These are phyloP conservation scores for Taurulus bubalis DNA, from an alignment of 2,113 vertebrate genomes.

Conservation along the genomic window DNA sequence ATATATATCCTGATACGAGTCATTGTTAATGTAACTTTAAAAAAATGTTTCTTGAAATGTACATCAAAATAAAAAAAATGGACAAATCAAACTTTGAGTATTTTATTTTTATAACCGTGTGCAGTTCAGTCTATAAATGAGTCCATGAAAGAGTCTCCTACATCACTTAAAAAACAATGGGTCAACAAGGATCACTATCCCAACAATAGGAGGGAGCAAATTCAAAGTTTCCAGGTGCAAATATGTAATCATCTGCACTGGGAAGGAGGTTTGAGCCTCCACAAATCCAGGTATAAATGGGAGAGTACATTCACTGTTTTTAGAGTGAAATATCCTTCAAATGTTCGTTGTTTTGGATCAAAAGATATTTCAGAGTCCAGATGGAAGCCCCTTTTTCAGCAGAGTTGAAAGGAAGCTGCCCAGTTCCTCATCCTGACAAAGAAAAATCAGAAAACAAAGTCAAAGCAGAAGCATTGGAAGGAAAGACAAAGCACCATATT, in stretches of 20 bases:
- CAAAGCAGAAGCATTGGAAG: background rate
- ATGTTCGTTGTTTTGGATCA: background rate
- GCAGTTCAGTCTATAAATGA: constrained; percentile 1
- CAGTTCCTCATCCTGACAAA: constrained; percentile 92
- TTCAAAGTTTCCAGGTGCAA: constrained; percentile 1
- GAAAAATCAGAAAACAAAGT: constrained; percentile 21
- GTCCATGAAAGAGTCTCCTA: background rate
- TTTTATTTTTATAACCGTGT: background rate
- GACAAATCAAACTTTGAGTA: background rate
- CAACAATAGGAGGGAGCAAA: background rate
- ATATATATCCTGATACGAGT: constrained; percentile 1
- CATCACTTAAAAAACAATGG: background rate
- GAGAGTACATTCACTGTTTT: background rate
- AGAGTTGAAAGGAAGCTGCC: constrained; percentile 93
- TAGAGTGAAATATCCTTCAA: background rate
- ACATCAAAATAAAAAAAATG: constrained; percentile 48
- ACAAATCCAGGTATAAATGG: background rate
- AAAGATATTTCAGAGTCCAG: constrained; percentile 70
- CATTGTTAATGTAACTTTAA: background rate
- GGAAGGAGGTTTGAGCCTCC: background rate
- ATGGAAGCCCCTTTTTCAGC: constrained; percentile 94
- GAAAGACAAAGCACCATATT: background rate
- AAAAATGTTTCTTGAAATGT: constrained; percentile 59
- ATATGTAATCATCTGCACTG: background rate
- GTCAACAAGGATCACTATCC: background rate